Conservation (phyloP, 2,113 vertebrate genomes). For the Zosterops borbonicus region DNA sequence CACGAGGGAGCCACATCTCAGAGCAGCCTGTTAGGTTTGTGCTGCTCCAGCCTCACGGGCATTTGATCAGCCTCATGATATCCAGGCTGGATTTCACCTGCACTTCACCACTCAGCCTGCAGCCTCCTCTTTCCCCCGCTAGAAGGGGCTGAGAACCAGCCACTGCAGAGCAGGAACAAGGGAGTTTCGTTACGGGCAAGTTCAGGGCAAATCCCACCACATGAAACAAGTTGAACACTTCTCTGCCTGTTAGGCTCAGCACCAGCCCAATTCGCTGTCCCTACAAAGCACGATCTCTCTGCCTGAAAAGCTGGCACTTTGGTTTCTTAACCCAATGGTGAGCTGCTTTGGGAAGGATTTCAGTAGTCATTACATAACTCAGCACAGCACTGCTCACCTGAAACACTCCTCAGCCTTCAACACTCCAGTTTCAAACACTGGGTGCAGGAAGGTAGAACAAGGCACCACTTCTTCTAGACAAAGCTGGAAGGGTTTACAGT, state of each 20-base stretch:
- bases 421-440: background rate
- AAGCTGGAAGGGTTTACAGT: background rate
- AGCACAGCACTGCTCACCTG: background rate
- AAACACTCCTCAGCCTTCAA: background rate
- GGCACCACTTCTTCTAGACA: background rate
- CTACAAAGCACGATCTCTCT: background rate
- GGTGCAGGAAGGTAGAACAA: background rate
- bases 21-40: background rate
- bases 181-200: rapidly evolving
- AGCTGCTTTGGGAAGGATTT: background rate
- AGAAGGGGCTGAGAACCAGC: background rate
- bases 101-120: background rate
- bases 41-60: background rate
- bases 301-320: background rate
- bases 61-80: background rate
- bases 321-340: background rate
- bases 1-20: background rate
- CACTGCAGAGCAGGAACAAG: background rate
- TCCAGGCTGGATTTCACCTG: background rate
- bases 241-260: background rate
- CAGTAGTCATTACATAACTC: background rate
- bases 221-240: rapidly evolving
- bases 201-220: too few relatives aligned
- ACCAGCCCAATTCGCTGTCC: background rate
- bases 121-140: background rate